These are phyloP conservation scores for Conus ventricosus DNA, from an alignment of 1,140 invertebrate genomes.

Conservation along the genomic window DNA sequence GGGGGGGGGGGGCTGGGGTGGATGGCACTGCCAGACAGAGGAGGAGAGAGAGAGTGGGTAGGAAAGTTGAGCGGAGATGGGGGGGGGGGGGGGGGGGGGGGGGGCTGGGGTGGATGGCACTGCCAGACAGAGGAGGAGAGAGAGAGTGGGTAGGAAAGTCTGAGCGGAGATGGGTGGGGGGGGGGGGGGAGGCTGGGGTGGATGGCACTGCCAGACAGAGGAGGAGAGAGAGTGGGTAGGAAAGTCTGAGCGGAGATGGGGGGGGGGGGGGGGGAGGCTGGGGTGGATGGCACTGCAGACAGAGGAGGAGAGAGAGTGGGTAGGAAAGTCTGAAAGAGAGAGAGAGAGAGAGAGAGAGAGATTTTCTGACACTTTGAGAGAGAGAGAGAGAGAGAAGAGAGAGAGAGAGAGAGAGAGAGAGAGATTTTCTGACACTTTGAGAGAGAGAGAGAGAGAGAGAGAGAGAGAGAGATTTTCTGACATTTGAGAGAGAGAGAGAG, in stretches of 20 bases:
- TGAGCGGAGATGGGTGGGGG: no score
- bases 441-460: no score
- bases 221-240: neutral
- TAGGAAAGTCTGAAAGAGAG: no score
- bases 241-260: neutral
- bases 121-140: neutral
- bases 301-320: no score
- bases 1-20: no score
- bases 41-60: neutral
- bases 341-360: neutral
- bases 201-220: neutral
- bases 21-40: neutral
- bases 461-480: neutral
- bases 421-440: neutral
- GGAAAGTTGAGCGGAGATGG: no score
- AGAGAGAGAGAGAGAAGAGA: neutral
- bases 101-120: no score
- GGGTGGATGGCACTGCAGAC: neutral
- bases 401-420: neutral
- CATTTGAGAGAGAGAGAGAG: no score
- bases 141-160: neutral
- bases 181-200: no score
- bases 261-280: no score
- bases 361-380: no score
- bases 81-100: no score